Evolutionary conservation across 2,113 vertebrate species (phyloP), one percentile per base, ranked within the genome.

Genomic region (Pyxicephalus adspersus): DNA sequence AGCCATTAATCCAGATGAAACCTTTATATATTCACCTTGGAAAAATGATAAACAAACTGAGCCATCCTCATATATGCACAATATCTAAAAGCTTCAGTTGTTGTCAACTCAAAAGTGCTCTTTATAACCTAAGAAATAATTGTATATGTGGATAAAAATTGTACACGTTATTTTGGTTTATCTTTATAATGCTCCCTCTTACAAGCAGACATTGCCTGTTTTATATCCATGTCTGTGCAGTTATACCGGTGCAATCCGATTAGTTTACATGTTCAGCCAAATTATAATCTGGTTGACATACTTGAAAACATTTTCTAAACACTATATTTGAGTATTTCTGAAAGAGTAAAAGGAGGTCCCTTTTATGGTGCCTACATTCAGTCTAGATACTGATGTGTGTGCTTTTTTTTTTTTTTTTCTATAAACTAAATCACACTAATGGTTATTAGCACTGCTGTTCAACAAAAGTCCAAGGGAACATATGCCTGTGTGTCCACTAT

Each of bases 41-140:
- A 45, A 72, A 5, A 22, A 16, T 9, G 50, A 60, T 72, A 63
- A 55, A 70, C 26, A 72, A 81, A 54, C 71, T 66, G 70, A 74
- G 71, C 80, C 70, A 82, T 75, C 29, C 28, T 82, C 52, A 58
- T 82, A 22, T 75, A 75, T 74, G 71, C 22, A 66, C 72, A 31
- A 58, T 55, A 65, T 20, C 58, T 31, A 55, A 64, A 74, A 50
- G 52, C 71, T 51, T 82, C 54, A 45, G 22, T 38, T 61, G 54
- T 58, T 64, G 28, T 60, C 22, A 55, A 74, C 54, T 60, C 58
- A 23, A 20, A 72, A 60, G 71, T 74, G 71, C 29, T 74, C 29
- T 74, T 74, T 55, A 52, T 15, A 25, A 61, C 23, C 58, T 60
- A 60, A 60, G 23, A 61, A 25, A 61, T 61, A 61, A 15, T 74